Evolutionary conservation across 2,797 vertebrate species (phyloP).

Genomic region (Phoebastria nigripes): DNA sequence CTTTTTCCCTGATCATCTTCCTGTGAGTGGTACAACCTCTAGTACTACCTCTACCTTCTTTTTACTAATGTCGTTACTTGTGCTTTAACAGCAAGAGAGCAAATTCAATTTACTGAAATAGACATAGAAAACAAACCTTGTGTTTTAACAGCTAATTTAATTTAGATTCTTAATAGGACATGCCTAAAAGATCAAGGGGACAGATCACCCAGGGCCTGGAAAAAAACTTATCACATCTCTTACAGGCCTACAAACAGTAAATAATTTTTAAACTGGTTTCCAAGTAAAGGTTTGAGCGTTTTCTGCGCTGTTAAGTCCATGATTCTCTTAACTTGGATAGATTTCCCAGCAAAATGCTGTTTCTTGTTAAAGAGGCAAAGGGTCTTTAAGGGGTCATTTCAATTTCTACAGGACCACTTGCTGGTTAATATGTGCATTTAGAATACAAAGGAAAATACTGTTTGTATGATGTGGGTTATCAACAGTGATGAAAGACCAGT

Average conservation of each 20-base stretch:
- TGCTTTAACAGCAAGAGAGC: not conserved
- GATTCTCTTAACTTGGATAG: not conserved
- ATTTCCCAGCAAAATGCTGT: not conserved
- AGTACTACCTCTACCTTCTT: not conserved
- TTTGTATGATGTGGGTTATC: not conserved
- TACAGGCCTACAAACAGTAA: not conserved
- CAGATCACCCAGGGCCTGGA: not conserved
- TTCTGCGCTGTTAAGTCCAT: not conserved
- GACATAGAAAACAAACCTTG: not conserved
- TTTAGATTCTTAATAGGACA: not conserved
- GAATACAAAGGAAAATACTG: not conserved
- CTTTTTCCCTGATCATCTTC: not conserved
- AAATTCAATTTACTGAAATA: conserved; percentile 5
- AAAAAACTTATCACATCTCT: not conserved
- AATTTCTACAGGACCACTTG: not conserved
- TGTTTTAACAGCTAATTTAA: conserved; percentile 2
- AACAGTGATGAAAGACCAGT: not conserved
- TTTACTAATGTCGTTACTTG: not conserved
- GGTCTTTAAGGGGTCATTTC: not conserved
- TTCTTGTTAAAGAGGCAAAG: not conserved
- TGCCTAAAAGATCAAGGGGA: not conserved
- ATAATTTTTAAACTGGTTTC: not conserved
- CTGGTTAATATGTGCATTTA: not conserved
- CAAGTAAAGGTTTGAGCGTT: not conserved
- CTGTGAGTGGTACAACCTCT: not conserved